Percentiles rank a stretch among this genome's conserved stretches.
Conservation (phyloP, 2,797 vertebrate genomes). For the Oreochromis mossambicus region DNA sequence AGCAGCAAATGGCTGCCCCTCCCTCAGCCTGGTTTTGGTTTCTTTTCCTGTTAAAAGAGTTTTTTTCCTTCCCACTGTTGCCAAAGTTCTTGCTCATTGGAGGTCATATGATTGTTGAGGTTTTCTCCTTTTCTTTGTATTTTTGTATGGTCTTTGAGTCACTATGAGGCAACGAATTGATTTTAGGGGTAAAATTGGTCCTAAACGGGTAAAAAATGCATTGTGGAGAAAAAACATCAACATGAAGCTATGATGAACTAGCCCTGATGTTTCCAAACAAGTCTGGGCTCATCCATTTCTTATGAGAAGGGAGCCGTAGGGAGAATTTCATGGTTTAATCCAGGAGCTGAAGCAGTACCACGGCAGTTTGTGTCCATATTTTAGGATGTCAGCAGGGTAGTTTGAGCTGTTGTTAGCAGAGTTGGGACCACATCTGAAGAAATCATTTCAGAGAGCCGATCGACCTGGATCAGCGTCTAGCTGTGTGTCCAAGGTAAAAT, state of each 20-base stretch:
- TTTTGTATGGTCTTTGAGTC: neutral
- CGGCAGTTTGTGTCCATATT: rapidly evolving
- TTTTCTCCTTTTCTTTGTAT: neutral
- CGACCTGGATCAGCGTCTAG: neutral
- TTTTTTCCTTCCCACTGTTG: neutral
- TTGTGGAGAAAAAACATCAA: neutral
- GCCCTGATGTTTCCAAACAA: neutral
- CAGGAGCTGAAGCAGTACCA: neutral
- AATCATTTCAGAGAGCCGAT: neutral
- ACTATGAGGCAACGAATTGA: neutral
- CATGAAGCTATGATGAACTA: neutral
- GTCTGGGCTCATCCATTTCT: neutral
- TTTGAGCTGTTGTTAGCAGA: neutral
- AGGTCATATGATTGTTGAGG: neutral
- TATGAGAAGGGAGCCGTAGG: rapidly evolving
- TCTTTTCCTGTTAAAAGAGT: neutral
- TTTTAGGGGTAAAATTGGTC: neutral
- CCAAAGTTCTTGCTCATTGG: neutral
- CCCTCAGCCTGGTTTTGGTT: neutral
- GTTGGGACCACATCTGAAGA: neutral
- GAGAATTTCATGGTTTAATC: neutral
- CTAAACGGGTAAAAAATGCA: neutral
- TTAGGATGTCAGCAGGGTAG: neutral
- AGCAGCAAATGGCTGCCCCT: neutral
- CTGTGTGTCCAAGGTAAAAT: neutral